Evolutionary conservation across 2,797 vertebrate species (phyloP).

Genomic region (Gallirallus australis): DNA sequence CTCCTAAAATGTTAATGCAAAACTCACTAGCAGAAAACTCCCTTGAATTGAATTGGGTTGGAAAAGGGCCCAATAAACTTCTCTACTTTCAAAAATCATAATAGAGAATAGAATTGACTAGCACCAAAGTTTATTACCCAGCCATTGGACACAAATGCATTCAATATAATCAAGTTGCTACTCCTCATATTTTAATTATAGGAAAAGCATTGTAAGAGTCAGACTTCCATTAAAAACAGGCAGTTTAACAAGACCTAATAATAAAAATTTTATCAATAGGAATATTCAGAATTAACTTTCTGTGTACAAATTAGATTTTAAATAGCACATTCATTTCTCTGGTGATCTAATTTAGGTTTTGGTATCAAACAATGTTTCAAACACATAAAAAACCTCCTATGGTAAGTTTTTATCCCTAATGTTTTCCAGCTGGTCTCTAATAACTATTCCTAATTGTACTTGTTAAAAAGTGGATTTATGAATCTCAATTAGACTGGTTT

Average conservation of each 20-base stretch:
- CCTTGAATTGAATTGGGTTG: not conserved
- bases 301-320: slow-evolving; percentile 76
- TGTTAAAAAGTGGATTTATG: slow-evolving; percentile 84
- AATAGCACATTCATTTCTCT: slow-evolving; percentile 71
- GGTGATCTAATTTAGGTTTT: slow-evolving; percentile 72
- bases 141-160: slow-evolving; percentile 38
- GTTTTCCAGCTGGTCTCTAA: slow-evolving; percentile 78
- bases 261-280: slow-evolving; percentile 76
- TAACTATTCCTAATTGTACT: slow-evolving; percentile 83
- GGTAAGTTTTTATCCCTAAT: slow-evolving; percentile 65
- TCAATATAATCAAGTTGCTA: slow-evolving; percentile 44
- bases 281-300: slow-evolving; percentile 74
- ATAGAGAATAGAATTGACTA: slow-evolving; percentile 33
- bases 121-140: slow-evolving; percentile 43
- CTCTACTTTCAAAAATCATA: not conserved
- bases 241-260: slow-evolving; percentile 63
- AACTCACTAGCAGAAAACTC: not conserved
- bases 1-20: not conserved
- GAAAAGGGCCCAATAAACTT: slow-evolving; percentile 19
- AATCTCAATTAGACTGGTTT: slow-evolving; percentile 79
- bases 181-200: slow-evolving; percentile 66
- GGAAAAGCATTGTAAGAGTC: slow-evolving; percentile 58
- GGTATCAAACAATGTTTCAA: slow-evolving; percentile 72
- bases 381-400: slow-evolving; percentile 70
- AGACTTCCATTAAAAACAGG: slow-evolving; percentile 45